A percentile compares a stretch with the other conserved stretches of the same genome.
Evolutionary conservation across 2,888 invertebrate species (phyloP).

Genomic region (Tetropium fuscum): DNA sequence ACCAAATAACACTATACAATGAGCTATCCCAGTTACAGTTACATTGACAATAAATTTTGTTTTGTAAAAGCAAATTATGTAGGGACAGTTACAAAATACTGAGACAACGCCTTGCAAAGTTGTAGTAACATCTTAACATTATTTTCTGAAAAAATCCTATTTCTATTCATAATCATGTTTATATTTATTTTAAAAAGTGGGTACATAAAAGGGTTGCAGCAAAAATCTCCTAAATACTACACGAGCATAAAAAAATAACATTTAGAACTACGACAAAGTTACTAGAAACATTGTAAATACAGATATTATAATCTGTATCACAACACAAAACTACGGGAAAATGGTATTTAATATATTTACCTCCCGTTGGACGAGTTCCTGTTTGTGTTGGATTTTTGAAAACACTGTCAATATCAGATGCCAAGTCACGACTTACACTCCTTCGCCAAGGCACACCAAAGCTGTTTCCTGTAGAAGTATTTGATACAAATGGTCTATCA

Average conservation of each 20-base stretch:
- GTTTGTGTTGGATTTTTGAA: conserved; percentile 71
- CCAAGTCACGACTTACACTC: conserved; percentile 75
- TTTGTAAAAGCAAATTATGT: too few species aligned
- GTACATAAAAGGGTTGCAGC: conserved; percentile 38
- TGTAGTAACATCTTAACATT: conserved; percentile 6
- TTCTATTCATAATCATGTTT: neutral
- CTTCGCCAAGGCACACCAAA: conserved; percentile 71
- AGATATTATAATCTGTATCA: conserved; percentile 32
- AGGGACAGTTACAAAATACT: neutral
- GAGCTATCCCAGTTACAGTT: neutral
- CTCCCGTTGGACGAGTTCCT: conserved; percentile 75
- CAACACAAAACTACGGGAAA: conserved; percentile 36
- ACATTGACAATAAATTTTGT: too few species aligned
- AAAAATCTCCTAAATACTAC: conserved; percentile 46
- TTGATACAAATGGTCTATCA: conserved; percentile 52
- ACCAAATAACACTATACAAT: neutral
- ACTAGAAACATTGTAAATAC: conserved; percentile 26
- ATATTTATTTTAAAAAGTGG: neutral
- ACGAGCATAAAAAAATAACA: conserved; percentile 42
- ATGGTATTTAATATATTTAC: conserved; percentile 68
- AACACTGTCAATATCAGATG: conserved; percentile 80
- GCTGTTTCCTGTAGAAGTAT: conserved; percentile 47
- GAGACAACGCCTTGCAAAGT: neutral
- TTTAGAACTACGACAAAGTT: conserved; percentile 38
- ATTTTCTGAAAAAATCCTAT: conserved; percentile 1